Evolutionary conservation across 2,888 invertebrate genomes (phyloP).

Genomic region (Noctua pronuba): DNA sequence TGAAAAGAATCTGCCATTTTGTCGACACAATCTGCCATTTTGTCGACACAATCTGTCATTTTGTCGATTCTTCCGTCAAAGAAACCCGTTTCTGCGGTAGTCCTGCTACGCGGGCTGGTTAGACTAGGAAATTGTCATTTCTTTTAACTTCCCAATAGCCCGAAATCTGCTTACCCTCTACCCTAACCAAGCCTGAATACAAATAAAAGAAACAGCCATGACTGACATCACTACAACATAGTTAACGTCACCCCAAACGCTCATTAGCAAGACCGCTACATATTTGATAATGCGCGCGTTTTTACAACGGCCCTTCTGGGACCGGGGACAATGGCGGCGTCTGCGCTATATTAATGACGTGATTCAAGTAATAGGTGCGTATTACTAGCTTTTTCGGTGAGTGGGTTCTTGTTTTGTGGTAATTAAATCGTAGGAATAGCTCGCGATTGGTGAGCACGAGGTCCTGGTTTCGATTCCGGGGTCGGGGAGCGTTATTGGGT

Average conservation of each 20-base stretch:
- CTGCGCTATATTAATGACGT: slow-evolving; percentile 60
- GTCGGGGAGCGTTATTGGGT: no score
- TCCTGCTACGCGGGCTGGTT: no score
- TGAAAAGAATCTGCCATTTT: no score
- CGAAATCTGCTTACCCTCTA: background rate
- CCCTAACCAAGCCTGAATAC: background rate
- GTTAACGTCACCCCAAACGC: slow-evolving; percentile 55
- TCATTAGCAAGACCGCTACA: slow-evolving; percentile 58
- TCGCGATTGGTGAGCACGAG: no score
- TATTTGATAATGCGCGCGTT: slow-evolving; percentile 67
- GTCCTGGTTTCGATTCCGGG: no score
- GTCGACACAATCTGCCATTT: no score
- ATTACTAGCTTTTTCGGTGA: slow-evolving; percentile 10
- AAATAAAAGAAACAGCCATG: slow-evolving; percentile 44
- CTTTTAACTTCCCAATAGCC: background rate
- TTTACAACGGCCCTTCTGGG: slow-evolving; percentile 67
- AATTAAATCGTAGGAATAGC: background rate
- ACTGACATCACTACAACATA: slow-evolving; percentile 52
- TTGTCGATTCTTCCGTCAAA: no score
- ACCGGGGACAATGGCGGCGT: slow-evolving; percentile 52
- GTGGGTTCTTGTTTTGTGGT: background rate
- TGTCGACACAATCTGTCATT: no score
- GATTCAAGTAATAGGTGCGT: slow-evolving; percentile 58
- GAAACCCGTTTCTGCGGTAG: no score
- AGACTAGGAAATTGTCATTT: background rate